A percentile compares a stretch with the other conserved stretches of the same genome.
Evolutionary conservation across 2,113 vertebrate genomes (phyloP).

Genomic region (Hymenochirus boettgeri): DNA sequence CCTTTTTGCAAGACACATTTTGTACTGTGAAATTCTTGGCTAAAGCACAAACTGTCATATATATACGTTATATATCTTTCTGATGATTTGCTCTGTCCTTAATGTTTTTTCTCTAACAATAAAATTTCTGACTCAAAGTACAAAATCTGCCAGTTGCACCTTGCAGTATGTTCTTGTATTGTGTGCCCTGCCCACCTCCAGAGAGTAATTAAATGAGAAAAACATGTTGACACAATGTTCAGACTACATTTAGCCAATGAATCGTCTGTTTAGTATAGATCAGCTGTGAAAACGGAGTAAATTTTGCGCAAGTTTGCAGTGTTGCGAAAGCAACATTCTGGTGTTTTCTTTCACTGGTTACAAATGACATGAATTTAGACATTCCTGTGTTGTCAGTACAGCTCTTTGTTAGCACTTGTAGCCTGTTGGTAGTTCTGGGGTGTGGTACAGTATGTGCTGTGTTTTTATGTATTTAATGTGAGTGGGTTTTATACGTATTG

Average conservation of each 20-base stretch:
- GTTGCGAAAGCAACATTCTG: too few species aligned
- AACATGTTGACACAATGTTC: slow-evolving; percentile 16
- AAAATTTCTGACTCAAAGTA: not conserved
- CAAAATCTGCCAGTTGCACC: not conserved
- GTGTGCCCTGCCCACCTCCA: slow-evolving; percentile 7
- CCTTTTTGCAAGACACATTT: not conserved
- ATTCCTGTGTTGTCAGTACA: too few species aligned
- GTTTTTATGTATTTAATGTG: too few species aligned
- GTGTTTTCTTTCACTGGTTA: too few species aligned
- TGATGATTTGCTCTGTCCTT: not conserved
- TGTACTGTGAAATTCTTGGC: not conserved
- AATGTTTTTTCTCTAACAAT: not conserved
- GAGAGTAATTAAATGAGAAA: slow-evolving; percentile 14
- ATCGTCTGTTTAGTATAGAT: slow-evolving; percentile 2
- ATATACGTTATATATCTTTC: too few species aligned
- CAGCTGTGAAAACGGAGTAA: not conserved
- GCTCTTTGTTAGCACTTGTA: not conserved
- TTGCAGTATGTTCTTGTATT: not conserved
- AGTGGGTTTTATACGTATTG: too few species aligned
- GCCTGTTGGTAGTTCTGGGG: too few species aligned
- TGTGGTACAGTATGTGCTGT: too few species aligned
- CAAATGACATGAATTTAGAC: too few species aligned
- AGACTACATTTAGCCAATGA: not conserved
- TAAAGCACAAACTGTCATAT: not conserved
- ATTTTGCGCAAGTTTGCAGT: not conserved